phyloP scores from a whole-genome alignment of 2,797 vertebrate species.

The Halcyon chelicuti region DNA sequence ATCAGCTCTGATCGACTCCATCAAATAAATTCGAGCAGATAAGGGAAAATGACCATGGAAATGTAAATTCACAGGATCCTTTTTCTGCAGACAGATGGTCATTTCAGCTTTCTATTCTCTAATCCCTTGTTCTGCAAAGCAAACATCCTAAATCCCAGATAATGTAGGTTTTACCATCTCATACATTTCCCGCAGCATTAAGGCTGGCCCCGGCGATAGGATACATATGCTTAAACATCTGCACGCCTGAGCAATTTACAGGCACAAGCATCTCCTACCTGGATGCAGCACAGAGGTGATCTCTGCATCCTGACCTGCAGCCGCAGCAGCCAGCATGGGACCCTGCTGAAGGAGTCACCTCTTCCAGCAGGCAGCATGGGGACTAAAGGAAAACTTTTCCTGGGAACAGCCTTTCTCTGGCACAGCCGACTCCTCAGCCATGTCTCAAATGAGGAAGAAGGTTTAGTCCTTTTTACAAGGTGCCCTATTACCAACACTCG shows the following conservation, averaged over 20 bases:
- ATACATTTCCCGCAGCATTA: conserved; percentile 82
- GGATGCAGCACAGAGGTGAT: neutral
- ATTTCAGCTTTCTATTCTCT: conserved; percentile 83
- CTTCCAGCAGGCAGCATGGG: neutral
- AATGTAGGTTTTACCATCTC: conserved; percentile 86
- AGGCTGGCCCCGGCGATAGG: conserved; percentile 79
- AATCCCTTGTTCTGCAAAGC: conserved; percentile 83
- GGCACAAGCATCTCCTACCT: neutral
- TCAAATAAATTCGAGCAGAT: conserved; percentile 5
- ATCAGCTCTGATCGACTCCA: neutral
- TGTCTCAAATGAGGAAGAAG: neutral
- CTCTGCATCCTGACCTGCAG: neutral
- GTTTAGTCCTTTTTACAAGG: neutral
- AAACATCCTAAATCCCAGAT: conserved; percentile 88
- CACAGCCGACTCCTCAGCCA: neutral
- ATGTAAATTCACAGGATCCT: conserved; percentile 62
- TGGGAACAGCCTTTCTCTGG: neutral
- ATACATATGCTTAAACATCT: conserved; percentile 79
- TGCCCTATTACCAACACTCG: neutral
- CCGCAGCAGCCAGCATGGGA: neutral
- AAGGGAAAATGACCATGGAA: conserved; percentile 12
- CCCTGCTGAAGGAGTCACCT: neutral
- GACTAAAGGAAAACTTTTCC: neutral
- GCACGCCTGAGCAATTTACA: neutral
- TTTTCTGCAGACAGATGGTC: conserved; percentile 84